phyloP scores from a whole-genome alignment of 2,113 vertebrate genomes.

The Sylvia atricapilla region DNA sequence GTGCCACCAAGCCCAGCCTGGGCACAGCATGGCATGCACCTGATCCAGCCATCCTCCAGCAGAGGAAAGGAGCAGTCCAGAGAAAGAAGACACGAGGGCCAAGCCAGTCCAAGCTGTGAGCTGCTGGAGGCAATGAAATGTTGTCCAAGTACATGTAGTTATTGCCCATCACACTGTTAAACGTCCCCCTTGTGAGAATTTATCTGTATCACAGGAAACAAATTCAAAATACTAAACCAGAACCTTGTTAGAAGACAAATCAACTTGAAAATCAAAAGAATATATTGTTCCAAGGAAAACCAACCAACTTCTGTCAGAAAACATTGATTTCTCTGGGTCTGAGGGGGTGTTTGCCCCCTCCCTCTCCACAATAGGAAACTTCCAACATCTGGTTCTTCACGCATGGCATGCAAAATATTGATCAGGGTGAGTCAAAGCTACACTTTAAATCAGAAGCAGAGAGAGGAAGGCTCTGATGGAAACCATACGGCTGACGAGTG shows the following conservation, averaged over 20 bases:
- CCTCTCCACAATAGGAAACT: conserved; percentile 83
- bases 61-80: not conserved
- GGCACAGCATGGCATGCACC: fast-evolving
- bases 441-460: conserved; percentile 74
- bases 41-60: not conserved
- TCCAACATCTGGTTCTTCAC: conserved; percentile 95
- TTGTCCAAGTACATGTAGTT: not conserved
- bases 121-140: not conserved
- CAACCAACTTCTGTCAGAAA: conserved; percentile 75
- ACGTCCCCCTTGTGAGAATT: conserved; percentile 17
- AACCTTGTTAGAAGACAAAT: conserved; percentile 69
- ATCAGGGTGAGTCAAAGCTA: conserved; percentile 85
- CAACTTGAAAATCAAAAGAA: conserved; percentile 69
- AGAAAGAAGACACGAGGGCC: fast-evolving
- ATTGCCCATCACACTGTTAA: conserved; percentile 37
- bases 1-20: not conserved
- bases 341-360: conserved; percentile 71
- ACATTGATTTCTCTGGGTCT: conserved; percentile 88
- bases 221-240: conserved; percentile 60
- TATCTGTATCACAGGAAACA: conserved; percentile 23
- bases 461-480: conserved; percentile 71
- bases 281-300: conserved; percentile 69
- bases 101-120: not conserved
- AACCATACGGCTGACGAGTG: conserved; percentile 66
- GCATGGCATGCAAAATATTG: conserved; percentile 96